Evolutionary conservation across 2,797 vertebrate species (phyloP), one percentile per base, ranked within the genome.

Genomic region (Heliangelus exortis): DNA sequence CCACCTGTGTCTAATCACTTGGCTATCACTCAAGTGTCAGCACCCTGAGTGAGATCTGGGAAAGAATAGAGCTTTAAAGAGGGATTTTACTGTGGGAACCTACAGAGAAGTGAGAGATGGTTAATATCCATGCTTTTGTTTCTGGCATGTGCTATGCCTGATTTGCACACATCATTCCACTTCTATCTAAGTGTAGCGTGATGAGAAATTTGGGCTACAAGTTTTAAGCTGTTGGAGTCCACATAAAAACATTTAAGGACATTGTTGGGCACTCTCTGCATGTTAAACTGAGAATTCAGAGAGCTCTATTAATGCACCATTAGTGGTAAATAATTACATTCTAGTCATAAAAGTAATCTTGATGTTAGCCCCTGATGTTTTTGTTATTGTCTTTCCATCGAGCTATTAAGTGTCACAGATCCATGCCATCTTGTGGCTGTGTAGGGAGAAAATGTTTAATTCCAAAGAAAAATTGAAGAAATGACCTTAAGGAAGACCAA

Each of bases 1-100:
- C 82, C 47, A 78, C 76, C 73, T 78, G 76, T 53, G 31, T 73
- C 33, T 97, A 95, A 96, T 96, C 93, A 95, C 41, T 83, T 54
- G 36, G 33, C 61, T 88, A 77, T 68, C 75, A 28, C 68, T 95
- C 69, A 92, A 95, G 95, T 81, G 77, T 72, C 22, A 7, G 59
- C 73, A 86, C 85, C 84, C 19, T 41, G 47, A 14, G 88, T 0
- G 67, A 95, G 88, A 76, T 47, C 45, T 67, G 61, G 20, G 41
- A 8, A 54, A n/a, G 19, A 36, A 28, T 12, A 53, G 33, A 69
- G 45, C 41, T 90, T 41, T 90, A 34, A 69, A 85, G 54, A 81
- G 48, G 45, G 45, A 12, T 29, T 72, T 83, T 75, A 31, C 29
- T 29, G 62, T 2, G 4, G 31, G 66, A 45, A 17, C 65, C 65